Conservation (phyloP, 2,797 vertebrate species). For the Hypotaenidia philippensis region DNA sequence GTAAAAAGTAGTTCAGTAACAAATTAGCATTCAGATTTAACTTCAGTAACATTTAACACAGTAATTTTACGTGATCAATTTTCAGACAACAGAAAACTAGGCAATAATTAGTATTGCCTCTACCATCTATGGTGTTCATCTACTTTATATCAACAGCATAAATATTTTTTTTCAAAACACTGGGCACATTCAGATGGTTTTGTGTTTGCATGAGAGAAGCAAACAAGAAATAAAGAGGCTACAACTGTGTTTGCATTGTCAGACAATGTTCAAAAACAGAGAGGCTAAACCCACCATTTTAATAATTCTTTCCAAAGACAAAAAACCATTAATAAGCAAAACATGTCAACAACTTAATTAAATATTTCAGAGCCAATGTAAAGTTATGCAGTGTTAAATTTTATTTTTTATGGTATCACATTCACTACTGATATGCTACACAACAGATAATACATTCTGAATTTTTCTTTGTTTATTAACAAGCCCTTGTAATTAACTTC, state of each 20-base stretch:
- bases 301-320: constrained; percentile 71
- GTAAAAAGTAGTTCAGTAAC: background rate
- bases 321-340: constrained; percentile 75
- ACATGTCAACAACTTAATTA: constrained; percentile 80
- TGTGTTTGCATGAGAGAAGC: constrained; percentile 38
- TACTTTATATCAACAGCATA: background rate
- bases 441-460: constrained; percentile 81
- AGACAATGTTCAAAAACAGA: constrained; percentile 54
- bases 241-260: constrained; percentile 57
- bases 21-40: background rate
- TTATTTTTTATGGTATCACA: constrained; percentile 74
- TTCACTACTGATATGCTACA: constrained; percentile 78
- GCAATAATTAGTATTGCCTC: background rate
- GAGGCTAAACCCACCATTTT: constrained; percentile 62
- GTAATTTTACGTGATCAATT: background rate
- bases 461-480: constrained; percentile 88
- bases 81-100: background rate
- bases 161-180: background rate
- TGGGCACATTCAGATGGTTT: background rate
- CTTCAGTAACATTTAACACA: background rate
- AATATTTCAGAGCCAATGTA: constrained; percentile 78
- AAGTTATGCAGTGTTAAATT: constrained; percentile 78
- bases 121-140: background rate
- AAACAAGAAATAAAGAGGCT: constrained; percentile 58
- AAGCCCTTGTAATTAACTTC: constrained; percentile 88